phyloP scores from a whole-genome alignment of 2,888 invertebrate genomes.

The Callinectes sapidus region DNA sequence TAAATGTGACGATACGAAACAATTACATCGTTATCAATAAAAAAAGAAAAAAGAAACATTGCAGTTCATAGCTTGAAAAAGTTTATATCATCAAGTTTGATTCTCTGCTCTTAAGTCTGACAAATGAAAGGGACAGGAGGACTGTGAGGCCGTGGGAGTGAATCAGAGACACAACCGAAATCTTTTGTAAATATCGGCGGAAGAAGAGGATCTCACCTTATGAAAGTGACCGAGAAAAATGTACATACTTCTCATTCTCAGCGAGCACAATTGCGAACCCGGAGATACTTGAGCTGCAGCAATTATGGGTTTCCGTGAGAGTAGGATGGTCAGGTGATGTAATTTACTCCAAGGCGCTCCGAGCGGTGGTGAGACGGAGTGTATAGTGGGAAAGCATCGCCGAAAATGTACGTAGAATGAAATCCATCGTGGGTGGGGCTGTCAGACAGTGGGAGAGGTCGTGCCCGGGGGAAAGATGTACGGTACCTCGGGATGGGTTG shows the following conservation, averaged over 20 bases:
- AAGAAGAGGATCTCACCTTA: not conserved
- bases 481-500: not conserved
- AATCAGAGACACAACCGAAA: not conserved
- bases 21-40: not conserved
- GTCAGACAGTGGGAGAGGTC: not conserved
- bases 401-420: not conserved
- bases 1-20: not conserved
- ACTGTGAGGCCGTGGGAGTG: not conserved
- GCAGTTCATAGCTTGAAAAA: not conserved
- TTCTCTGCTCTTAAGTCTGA: not conserved
- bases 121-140: not conserved
- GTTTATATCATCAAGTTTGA: not conserved
- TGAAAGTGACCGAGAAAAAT: conserved; percentile 34
- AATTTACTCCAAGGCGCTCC: not conserved
- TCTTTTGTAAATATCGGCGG: not conserved
- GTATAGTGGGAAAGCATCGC: not conserved
- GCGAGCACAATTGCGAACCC: not conserved
- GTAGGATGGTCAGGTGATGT: not conserved
- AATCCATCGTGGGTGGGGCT: not conserved
- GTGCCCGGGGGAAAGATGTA: not conserved
- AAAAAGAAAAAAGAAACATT: not conserved
- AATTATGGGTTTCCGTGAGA: conserved; percentile 33
- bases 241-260: not conserved
- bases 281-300: conserved; percentile 4
- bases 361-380: not conserved